A percentile compares a stretch with the other conserved stretches of the same genome.
Conservation (phyloP, 2,888 invertebrate species). For the Pyrocoelia pectoralis region DNA sequence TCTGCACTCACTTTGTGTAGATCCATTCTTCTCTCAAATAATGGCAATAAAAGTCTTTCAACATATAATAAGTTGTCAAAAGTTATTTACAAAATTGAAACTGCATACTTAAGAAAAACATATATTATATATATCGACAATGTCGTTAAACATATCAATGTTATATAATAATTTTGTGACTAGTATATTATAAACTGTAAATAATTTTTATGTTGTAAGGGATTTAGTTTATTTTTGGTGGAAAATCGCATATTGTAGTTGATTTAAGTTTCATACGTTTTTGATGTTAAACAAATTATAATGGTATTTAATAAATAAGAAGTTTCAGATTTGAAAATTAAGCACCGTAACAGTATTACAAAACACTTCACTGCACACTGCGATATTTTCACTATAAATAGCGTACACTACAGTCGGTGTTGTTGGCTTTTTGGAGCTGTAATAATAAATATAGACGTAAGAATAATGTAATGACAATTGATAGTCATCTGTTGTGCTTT, state of each 20-base stretch:
- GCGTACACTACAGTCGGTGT: constrained; percentile 25
- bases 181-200: constrained; percentile 20
- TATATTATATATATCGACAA: constrained; percentile 12
- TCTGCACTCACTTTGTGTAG: too few relatives aligned
- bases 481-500: constrained; percentile 50
- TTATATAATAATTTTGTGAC: constrained; percentile 23
- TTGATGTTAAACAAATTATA: constrained; percentile 16
- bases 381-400: constrained; percentile 27
- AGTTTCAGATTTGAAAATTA: constrained; percentile 17
- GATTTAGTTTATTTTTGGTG: constrained; percentile 27
- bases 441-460: constrained; percentile 32
- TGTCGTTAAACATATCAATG: constrained; percentile 30
- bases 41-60: too few relatives aligned
- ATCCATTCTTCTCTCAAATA: neutral
- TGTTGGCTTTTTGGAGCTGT: constrained; percentile 24
- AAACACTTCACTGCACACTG: constrained; percentile 26
- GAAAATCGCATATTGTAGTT: constrained; percentile 19
- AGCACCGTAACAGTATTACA: constrained; percentile 34
- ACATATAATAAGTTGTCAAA: too few relatives aligned
- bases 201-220: constrained; percentile 27
- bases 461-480: constrained; percentile 50
- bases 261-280: constrained; percentile 11
- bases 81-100: neutral
- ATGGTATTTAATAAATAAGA: neutral
- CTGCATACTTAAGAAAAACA: constrained; percentile 6